phyloP scores from a whole-genome alignment of 2,113 vertebrate genomes.

The Amphiprion ocellaris region DNA sequence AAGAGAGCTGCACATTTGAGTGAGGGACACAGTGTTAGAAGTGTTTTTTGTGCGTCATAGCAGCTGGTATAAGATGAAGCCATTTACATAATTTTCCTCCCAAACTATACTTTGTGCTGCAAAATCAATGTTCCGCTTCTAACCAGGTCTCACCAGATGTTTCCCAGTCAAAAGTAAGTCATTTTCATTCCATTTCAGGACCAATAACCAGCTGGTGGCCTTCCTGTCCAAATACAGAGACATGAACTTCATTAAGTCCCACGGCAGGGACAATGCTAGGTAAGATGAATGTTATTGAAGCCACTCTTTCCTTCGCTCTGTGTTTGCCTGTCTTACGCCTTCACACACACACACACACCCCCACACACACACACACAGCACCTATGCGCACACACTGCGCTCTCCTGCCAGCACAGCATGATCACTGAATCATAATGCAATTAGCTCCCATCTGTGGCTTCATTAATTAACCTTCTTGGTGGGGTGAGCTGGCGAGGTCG shows the following conservation, averaged over 20 bases:
- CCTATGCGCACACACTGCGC: constrained; percentile 14
- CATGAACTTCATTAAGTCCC: constrained; percentile 99
- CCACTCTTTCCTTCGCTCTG: background rate
- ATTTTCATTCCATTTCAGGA: constrained; percentile 83
- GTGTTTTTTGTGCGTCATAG: too few species aligned
- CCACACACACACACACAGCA: constrained; percentile 12
- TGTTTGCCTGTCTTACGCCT: constrained; percentile 5
- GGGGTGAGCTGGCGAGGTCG: constrained; percentile 48
- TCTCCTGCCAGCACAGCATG: constrained; percentile 45
- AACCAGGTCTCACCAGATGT: constrained; percentile 25
- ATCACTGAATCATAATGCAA: constrained; percentile 73
- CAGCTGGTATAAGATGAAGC: background rate
- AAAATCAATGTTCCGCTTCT: constrained; percentile 8
- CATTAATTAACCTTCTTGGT: constrained; percentile 77
- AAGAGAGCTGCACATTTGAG: too few species aligned
- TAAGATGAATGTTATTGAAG: constrained; percentile 67
- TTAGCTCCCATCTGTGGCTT: constrained; percentile 75
- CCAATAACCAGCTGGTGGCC: constrained; percentile 95
- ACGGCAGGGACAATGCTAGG: constrained; percentile 98
- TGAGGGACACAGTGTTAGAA: too few species aligned
- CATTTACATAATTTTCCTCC: constrained; percentile 28
- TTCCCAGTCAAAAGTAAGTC: constrained; percentile 33
- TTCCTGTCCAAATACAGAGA: constrained; percentile 96
- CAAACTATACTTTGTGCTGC: constrained; percentile 15
- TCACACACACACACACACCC: constrained; percentile 30